phyloP scores from a whole-genome alignment of 2,113 vertebrate species.

The Micronycteris hirsuta region DNA sequence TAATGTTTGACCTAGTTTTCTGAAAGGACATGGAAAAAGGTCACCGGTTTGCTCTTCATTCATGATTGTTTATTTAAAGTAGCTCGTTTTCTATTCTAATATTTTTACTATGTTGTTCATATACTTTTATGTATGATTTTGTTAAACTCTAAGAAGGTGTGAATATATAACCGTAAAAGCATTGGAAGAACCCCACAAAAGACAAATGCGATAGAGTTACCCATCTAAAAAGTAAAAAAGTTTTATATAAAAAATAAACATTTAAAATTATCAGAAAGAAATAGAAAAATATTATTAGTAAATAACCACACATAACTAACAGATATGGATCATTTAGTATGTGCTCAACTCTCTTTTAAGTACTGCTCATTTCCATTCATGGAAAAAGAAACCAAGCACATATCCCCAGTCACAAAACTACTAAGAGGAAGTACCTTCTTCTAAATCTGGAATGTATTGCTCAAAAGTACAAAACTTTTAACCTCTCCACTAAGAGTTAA shows the following conservation, averaged over 20 bases:
- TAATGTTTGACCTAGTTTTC: constrained; percentile 2
- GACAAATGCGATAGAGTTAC: background rate
- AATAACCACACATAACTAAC: background rate
- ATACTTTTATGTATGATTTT: background rate
- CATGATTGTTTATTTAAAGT: background rate
- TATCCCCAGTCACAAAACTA: background rate
- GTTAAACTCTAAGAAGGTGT: background rate
- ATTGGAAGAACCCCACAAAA: background rate
- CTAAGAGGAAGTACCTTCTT: background rate
- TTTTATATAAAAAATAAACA: background rate
- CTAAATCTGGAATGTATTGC: background rate
- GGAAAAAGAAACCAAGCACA: background rate
- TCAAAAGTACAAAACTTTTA: background rate
- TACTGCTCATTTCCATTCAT: background rate
- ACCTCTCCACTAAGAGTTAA: background rate
- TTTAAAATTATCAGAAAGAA: background rate
- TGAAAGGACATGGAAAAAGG: constrained; percentile 27
- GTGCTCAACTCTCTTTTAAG: background rate
- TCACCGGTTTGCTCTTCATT: constrained; percentile 13
- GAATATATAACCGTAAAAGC: background rate
- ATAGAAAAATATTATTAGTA: background rate
- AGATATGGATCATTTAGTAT: background rate
- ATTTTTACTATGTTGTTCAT: background rate
- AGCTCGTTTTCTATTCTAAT: background rate
- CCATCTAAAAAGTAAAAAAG: background rate